phyloP scores from a whole-genome alignment of 2,113 vertebrate species.

The Thunnus thynnus region DNA sequence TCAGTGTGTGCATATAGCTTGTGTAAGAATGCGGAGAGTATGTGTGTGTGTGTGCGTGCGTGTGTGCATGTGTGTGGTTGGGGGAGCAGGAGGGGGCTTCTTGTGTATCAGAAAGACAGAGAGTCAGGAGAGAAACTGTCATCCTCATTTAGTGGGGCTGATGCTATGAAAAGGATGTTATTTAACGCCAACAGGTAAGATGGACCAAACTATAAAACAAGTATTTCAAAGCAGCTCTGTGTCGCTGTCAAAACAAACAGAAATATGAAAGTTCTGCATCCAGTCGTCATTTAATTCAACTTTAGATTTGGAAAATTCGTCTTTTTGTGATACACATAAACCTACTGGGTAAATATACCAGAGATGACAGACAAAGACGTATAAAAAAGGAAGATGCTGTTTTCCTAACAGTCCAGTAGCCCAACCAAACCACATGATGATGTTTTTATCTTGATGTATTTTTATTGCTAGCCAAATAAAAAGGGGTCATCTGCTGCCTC shows the following conservation, averaged over 20 bases:
- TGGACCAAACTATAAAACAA: constrained; percentile 7
- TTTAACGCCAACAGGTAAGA: background rate
- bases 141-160: background rate
- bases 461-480: constrained; percentile 65
- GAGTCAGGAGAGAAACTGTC: background rate
- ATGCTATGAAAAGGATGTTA: constrained; percentile 5
- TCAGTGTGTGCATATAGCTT: constrained; percentile 39
- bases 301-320: background rate
- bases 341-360: background rate
- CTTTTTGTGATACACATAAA: background rate
- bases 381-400: constrained; percentile 5
- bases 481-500: constrained; percentile 69
- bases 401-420: background rate
- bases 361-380: background rate
- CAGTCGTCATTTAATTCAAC: background rate
- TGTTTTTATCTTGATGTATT: constrained; percentile 34
- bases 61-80: background rate
- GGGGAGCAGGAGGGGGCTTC: background rate
- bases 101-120: constrained; percentile 21
- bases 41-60: background rate
- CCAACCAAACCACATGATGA: constrained; percentile 22
- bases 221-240: background rate
- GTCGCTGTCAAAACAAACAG: constrained; percentile 9
- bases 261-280: constrained; percentile 13
- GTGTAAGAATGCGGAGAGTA: constrained; percentile 4